Percentiles rank a stretch among this genome's conserved stretches.
Conservation (phyloP, 1,140 invertebrate genomes). For the Asobara japonica region DNA sequence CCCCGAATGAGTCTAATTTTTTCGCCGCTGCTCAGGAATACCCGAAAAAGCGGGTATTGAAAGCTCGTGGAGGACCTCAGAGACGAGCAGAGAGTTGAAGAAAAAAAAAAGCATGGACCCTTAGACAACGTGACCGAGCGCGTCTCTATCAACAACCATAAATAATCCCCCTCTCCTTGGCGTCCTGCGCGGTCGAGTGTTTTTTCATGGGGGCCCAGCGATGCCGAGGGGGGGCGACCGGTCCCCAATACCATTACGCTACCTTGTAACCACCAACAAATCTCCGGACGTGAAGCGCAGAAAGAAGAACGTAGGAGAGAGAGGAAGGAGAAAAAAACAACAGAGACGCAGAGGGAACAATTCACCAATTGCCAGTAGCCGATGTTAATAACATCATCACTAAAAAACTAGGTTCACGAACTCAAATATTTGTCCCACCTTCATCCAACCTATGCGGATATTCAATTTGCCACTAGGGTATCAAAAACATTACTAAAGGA, state of each 20-base stretch:
- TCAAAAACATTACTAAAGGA: too few species aligned
- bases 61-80: neutral
- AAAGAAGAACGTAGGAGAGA: neutral
- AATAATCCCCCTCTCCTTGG: constrained; percentile 58
- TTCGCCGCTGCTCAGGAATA: neutral
- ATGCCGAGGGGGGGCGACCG: neutral
- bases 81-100: constrained; percentile 37
- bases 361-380: neutral
- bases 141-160: constrained; percentile 67
- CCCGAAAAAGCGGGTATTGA: constrained; percentile 1
- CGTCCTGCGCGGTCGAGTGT: constrained; percentile 21
- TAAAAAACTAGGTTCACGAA: too few species aligned
- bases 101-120: constrained; percentile 42
- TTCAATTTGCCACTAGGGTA: too few species aligned
- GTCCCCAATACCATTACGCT: constrained; percentile 23
- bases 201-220: constrained; percentile 35
- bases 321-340: neutral
- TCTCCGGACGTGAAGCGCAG: neutral
- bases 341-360: neutral
- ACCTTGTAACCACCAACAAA: constrained; percentile 11
- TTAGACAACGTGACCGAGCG: constrained; percentile 63
- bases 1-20: constrained; percentile 12
- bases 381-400: neutral
- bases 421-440: too few species aligned
- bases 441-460: too few species aligned